Base-by-base conservation (phyloP, 1,140 invertebrate genomes). In the Choristoneura fumiferana region DNA sequence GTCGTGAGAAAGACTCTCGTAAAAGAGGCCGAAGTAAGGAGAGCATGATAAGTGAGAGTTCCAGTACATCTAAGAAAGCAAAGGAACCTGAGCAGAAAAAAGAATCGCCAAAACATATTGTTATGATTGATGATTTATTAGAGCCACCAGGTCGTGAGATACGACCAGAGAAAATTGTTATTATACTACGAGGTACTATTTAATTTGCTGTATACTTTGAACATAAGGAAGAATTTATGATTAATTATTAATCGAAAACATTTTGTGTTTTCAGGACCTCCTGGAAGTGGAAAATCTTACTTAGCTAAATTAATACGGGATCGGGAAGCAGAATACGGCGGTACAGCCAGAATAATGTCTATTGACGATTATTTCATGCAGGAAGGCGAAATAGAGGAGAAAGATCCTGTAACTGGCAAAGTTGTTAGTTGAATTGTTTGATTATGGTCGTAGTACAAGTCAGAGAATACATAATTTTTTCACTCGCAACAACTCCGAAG, bases 281-380 rank as follows among this genome's bases (percentile, higher is more conserved):
- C 97, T 12, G 96, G 97, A 1, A 95, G 95, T 85, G 96, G 97
- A 40, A 98, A 98, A 90, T 96, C 95, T 22, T 95, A 94, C 87
- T 91, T 96, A 68, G 95, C 96, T 2, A 97, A 96, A 90, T 87
- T 97, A 29, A 95, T 98, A 39, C 96, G 97, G 71, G 93, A 96
- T 92, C 91, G 89, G 81, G 90, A 92, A 82, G 86, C 91, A 8
- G 87, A 90, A 62, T 71, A 87, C 59, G 86, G 84, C 0, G 83
- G 84, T 1, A 93, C 94, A 60, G 95, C 95, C 1, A 91, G 98
- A 65, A 98, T 99, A 72, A 91, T 99, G 54, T 97, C 96, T 63
- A 92, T 99, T 38, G 97, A 99, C 88, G 97, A 99, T 90, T 99
- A 99, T 85, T 99, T 98, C 73, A 95, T 98, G 89, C 93, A 95